phyloP scores from a whole-genome alignment of 2,113 vertebrate genomes.

The Bos taurus region DNA sequence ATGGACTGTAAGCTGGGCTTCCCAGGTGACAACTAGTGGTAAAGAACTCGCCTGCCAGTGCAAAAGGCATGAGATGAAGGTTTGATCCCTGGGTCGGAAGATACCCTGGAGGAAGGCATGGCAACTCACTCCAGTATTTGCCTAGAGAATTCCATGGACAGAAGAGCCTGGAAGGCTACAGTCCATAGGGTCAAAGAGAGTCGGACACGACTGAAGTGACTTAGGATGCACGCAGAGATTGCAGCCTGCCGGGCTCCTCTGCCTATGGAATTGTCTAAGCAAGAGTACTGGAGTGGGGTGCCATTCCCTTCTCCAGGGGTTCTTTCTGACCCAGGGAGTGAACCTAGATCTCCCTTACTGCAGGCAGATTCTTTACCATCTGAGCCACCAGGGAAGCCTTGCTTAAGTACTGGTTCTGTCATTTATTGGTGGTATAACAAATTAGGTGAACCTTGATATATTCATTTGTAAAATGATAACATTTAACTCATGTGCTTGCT shows the following conservation, averaged over 20 bases:
- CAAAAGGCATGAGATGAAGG: neutral
- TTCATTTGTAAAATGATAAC: neutral
- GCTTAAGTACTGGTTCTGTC: neutral
- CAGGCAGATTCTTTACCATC: neutral
- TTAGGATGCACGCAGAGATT: neutral
- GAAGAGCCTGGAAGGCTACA: neutral
- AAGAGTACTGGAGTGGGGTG: neutral
- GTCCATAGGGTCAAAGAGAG: neutral
- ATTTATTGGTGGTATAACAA: neutral
- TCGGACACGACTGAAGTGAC: neutral
- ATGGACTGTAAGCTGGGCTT: neutral
- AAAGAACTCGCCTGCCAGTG: neutral
- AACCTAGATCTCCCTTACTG: neutral
- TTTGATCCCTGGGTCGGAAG: neutral
- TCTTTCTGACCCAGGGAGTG: neutral
- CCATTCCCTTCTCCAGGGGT: neutral
- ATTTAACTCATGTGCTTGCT: neutral
- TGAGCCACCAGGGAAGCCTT: neutral
- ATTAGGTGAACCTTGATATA: neutral
- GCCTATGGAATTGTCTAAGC: neutral
- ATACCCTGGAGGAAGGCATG: neutral
- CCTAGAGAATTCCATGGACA: neutral
- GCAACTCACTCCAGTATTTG: neutral
- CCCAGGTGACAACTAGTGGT: neutral
- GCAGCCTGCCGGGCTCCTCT: fast-evolving